Evolutionary conservation across 2,113 vertebrate genomes (phyloP).

Genomic region (Callocephalon fimbriatum): DNA sequence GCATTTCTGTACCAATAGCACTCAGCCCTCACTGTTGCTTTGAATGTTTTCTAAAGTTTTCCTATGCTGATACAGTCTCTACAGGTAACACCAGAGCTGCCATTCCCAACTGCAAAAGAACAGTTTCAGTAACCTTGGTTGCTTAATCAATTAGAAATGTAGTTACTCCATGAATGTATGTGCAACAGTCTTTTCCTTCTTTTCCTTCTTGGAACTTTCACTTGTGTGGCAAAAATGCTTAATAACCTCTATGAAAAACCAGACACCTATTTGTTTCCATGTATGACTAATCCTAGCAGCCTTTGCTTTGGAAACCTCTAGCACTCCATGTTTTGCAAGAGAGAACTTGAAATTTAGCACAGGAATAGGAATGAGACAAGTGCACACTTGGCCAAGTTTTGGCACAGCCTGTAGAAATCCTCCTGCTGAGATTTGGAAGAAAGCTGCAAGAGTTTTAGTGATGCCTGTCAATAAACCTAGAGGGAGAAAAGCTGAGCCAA

Average conservation of each 20-base stretch:
- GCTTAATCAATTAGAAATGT: neutral
- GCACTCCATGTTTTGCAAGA: neutral
- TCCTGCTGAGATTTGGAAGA: neutral
- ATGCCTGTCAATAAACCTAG: neutral
- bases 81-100: neutral
- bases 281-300: neutral
- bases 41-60: neutral
- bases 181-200: neutral
- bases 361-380: neutral
- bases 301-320: neutral
- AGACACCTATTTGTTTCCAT: fast-evolving
- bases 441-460: neutral
- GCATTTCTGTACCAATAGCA: neutral
- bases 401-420: neutral
- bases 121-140: neutral
- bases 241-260: neutral
- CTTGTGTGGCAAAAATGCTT: neutral
- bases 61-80: no score
- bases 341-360: neutral
- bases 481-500: neutral
- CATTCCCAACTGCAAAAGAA: neutral
- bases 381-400: neutral
- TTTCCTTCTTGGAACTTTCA: neutral
- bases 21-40: neutral
- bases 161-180: neutral